Conservation (phyloP, 2,888 invertebrate species). For the Hyles lineata region DNA sequence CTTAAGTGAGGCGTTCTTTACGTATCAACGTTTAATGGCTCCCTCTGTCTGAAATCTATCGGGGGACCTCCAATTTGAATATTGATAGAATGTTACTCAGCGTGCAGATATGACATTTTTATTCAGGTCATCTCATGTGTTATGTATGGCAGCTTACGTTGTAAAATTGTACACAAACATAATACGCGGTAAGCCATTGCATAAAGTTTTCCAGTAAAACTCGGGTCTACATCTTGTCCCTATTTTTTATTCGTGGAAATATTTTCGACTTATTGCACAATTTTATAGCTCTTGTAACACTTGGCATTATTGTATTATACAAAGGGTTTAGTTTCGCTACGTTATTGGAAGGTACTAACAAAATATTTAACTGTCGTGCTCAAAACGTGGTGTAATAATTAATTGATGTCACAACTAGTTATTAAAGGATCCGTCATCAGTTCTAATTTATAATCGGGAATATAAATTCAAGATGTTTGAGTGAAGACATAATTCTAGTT, state of each 20-base stretch:
- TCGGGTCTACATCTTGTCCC: background rate
- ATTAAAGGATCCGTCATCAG: too few species aligned
- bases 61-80: slow-evolving; percentile 77
- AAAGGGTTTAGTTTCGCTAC: background rate
- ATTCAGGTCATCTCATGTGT: slow-evolving; percentile 57
- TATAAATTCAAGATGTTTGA: too few species aligned
- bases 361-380: background rate
- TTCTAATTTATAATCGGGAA: too few species aligned
- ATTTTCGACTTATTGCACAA: slow-evolving; percentile 11
- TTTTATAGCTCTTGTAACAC: background rate
- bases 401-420: too few species aligned
- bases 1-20: slow-evolving; percentile 80
- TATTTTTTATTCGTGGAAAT: slow-evolving; percentile 1
- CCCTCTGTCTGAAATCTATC: slow-evolving; percentile 75
- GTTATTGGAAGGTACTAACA: background rate
- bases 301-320: background rate
- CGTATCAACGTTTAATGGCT: slow-evolving; percentile 77
- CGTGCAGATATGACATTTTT: slow-evolving; percentile 59
- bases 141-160: slow-evolving; percentile 48
- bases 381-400: background rate
- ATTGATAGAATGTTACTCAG: slow-evolving; percentile 69
- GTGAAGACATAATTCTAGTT: too few species aligned
- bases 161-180: slow-evolving; percentile 36
- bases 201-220: slow-evolving; percentile 30
- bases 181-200: slow-evolving; percentile 25